phyloP scores from a whole-genome alignment of 2,113 vertebrate species.

The Indicator indicator region DNA sequence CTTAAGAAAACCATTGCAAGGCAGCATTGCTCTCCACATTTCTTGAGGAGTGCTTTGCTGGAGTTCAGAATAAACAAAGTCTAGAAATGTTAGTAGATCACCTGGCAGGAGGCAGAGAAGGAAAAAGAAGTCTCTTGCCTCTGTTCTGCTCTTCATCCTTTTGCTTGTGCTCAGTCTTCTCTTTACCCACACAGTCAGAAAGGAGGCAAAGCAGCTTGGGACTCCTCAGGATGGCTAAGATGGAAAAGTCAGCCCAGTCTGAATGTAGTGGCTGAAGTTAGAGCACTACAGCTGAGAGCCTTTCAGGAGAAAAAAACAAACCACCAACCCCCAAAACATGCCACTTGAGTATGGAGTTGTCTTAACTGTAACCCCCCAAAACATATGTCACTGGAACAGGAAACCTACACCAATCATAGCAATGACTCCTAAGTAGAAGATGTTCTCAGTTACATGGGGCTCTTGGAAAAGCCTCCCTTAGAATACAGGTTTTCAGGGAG shows the following conservation, averaged over 20 bases:
- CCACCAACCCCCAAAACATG: neutral
- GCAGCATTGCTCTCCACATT: rapidly evolving
- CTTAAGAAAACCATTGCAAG: neutral
- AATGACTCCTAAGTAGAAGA: neutral
- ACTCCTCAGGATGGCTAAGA: neutral
- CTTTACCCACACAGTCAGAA: neutral
- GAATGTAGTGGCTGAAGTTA: neutral
- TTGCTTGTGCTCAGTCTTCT: neutral
- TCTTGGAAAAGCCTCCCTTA: neutral
- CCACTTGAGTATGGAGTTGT: neutral
- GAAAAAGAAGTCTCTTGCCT: neutral
- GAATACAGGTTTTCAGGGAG: neutral
- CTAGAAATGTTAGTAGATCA: neutral
- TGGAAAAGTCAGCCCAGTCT: neutral
- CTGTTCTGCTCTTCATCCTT: neutral
- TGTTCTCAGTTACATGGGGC: neutral
- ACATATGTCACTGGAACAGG: neutral
- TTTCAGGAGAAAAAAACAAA: neutral
- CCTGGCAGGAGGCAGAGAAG: neutral
- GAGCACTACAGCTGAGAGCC: neutral
- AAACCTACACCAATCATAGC: neutral
- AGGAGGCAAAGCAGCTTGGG: neutral
- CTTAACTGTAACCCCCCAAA: neutral
- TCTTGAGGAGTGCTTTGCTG: neutral
- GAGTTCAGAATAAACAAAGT: neutral